Percentiles rank a stretch among this genome's conserved stretches.
Conservation (phyloP, 2,888 invertebrate genomes). For the Pterostichus niger region DNA sequence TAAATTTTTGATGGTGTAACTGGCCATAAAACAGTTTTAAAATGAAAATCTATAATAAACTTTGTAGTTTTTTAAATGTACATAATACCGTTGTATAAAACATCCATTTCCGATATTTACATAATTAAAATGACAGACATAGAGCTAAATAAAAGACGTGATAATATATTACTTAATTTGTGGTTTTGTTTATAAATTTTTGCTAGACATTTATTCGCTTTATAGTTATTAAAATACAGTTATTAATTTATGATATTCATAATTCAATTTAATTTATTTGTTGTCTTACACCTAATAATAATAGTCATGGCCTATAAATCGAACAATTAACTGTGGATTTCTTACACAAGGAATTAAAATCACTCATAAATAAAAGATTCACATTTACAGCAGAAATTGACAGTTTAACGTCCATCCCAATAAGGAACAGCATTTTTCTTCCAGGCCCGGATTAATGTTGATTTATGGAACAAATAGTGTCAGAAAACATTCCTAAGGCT, state of each 20-base stretch:
- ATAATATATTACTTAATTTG: too few relatives aligned
- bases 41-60: too few relatives aligned
- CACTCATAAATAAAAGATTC: conserved; percentile 3
- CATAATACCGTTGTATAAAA: too few relatives aligned
- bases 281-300: not conserved
- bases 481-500: not conserved
- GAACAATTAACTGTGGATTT: conserved; percentile 10
- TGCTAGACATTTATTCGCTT: too few relatives aligned
- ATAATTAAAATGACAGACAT: too few relatives aligned
- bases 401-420: conserved; percentile 10
- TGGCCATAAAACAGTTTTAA: too few relatives aligned
- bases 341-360: not conserved
- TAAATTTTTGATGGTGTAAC: too few relatives aligned
- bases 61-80: too few relatives aligned
- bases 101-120: too few relatives aligned
- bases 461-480: conserved; percentile 21
- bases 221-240: conserved; percentile 1
- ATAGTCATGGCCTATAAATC: not conserved
- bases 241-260: conserved; percentile 6
- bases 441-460: conserved; percentile 24
- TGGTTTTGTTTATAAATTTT: too few relatives aligned
- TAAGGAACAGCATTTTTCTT: conserved; percentile 8
- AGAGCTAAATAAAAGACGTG: too few relatives aligned
- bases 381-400: conserved; percentile 19
- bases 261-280: conserved; percentile 2